Evolutionary conservation across 2,888 invertebrate species (phyloP).

Genomic region (Linnaemya vulpina): DNA sequence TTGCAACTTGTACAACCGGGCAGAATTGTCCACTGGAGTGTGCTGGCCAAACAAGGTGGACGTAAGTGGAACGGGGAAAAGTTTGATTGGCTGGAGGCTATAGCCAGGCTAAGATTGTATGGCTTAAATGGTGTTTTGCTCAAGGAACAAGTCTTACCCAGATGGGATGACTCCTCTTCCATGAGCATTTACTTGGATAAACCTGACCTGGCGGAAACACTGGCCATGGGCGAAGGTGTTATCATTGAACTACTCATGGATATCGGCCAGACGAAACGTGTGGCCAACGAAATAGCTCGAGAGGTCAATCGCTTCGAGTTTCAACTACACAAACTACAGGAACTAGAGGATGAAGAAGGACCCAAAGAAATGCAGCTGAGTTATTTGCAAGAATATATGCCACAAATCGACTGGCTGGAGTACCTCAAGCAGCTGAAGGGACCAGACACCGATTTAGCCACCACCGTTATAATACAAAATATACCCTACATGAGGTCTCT

Average conservation of each 20-base stretch:
- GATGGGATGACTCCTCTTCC: constrained; percentile 79
- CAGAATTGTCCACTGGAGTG: constrained; percentile 73
- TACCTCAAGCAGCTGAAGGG: constrained; percentile 76
- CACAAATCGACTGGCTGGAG: constrained; percentile 77
- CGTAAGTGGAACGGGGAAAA: constrained; percentile 76
- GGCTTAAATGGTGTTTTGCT: constrained; percentile 79
- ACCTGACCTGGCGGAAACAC: constrained; percentile 76
- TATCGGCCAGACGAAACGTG: constrained; percentile 78
- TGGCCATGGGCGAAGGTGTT: constrained; percentile 77
- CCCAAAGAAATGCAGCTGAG: constrained; percentile 80
- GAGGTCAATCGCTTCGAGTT: constrained; percentile 78
- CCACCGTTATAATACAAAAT: constrained; percentile 80
- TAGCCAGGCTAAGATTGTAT: constrained; percentile 78
- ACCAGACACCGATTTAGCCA: constrained; percentile 73
- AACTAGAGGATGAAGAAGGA: constrained; percentile 79
- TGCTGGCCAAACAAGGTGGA: constrained; percentile 73
- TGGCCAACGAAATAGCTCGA: constrained; percentile 78
- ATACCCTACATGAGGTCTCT: constrained; percentile 78
- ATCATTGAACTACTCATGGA: constrained; percentile 78
- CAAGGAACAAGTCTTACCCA: constrained; percentile 79
- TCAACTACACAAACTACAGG: constrained; percentile 77
- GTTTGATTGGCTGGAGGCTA: constrained; percentile 78
- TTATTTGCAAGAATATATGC: constrained; percentile 78
- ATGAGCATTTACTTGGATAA: constrained; percentile 80
- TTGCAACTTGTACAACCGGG: constrained; percentile 77